Conservation (phyloP, 2,113 vertebrate species). For the Centropus bengalensis region DNA sequence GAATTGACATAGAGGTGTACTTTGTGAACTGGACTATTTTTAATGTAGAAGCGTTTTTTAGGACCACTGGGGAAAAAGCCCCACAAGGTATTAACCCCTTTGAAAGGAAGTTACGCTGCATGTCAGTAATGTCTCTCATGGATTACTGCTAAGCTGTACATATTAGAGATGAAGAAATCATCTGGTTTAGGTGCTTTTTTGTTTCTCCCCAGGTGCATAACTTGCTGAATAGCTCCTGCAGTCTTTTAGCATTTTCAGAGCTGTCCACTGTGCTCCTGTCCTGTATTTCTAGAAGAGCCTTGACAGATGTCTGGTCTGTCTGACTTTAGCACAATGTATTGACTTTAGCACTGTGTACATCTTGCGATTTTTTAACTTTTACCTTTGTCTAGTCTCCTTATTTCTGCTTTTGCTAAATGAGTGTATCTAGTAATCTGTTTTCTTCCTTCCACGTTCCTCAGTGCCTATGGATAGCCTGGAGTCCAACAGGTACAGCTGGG, state of each 20-base stretch:
- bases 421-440: not conserved
- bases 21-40: not conserved
- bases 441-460: not conserved
- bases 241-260: not conserved
- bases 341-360: not conserved
- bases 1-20: not conserved
- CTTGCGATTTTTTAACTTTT: not conserved
- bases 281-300: not conserved
- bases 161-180: not conserved
- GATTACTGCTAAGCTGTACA: not conserved
- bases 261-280: not conserved
- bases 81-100: not conserved
- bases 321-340: not conserved
- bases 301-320: not conserved
- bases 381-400: not conserved
- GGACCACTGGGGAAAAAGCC: fast-evolving
- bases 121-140: not conserved
- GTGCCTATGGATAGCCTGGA: not conserved
- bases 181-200: not conserved
- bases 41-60: not conserved
- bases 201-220: not conserved
- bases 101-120: not conserved
- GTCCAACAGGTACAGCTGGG: not conserved
- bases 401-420: not conserved
- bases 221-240: not conserved